phyloP scores from a whole-genome alignment of 2,113 vertebrate species.

The Chrysemys picta region DNA sequence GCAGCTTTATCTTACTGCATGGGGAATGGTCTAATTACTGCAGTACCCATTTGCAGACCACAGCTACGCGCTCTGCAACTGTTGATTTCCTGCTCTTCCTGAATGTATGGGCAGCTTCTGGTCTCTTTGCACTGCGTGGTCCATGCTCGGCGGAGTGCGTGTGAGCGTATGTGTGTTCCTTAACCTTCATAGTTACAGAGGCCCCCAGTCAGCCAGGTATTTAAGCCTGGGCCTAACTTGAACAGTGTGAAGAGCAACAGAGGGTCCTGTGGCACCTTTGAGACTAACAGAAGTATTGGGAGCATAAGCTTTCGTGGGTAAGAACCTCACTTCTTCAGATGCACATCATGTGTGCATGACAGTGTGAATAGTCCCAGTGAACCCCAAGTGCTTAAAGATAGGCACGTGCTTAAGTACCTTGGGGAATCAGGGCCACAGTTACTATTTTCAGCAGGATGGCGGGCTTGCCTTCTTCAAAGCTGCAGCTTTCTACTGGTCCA shows the following conservation, averaged over 20 bases:
- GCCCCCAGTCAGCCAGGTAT: not conserved
- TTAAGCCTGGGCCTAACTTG: not conserved
- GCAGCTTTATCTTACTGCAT: rapidly evolving
- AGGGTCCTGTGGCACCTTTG: too few species aligned
- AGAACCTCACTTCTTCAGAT: too few species aligned
- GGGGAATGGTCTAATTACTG: not conserved
- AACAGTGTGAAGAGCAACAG: not conserved
- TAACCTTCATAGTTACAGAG: not conserved
- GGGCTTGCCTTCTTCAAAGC: not conserved
- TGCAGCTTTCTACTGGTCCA: rapidly evolving
- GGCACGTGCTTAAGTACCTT: rapidly evolving
- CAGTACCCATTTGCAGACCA: rapidly evolving
- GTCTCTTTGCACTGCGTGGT: not conserved
- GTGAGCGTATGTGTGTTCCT: not conserved
- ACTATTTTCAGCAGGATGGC: not conserved
- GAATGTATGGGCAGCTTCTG: not conserved
- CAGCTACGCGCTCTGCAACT: not conserved
- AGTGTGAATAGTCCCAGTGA: not conserved
- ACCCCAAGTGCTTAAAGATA: not conserved
- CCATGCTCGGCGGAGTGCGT: not conserved
- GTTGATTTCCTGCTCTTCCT: not conserved
- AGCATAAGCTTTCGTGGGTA: too few species aligned
- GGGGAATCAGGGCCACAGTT: rapidly evolving
- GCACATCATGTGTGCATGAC: too few species aligned
- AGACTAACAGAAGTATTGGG: too few species aligned